A percentile compares a stretch with the other conserved stretches of the same genome.
Evolutionary conservation across 1,140 invertebrate species (phyloP).

Genomic region (Drosophila tsacasi): DNA sequence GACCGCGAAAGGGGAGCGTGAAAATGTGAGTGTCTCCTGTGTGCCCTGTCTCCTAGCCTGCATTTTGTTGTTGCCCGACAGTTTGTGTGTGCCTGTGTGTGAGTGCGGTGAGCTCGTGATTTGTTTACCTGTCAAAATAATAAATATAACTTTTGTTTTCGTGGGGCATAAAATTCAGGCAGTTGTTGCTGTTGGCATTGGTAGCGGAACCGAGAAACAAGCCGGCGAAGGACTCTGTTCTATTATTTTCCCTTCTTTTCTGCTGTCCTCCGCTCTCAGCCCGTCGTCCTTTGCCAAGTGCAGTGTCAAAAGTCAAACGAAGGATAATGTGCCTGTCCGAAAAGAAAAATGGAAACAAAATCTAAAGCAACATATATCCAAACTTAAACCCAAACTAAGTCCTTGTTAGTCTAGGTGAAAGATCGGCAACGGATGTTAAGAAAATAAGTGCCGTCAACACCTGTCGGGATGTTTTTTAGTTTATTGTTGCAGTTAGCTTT

Average conservation of each 20-base stretch:
- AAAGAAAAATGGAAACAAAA: conserved; percentile 50
- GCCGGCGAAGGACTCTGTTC: conserved; percentile 38
- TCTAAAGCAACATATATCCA: conserved; percentile 8
- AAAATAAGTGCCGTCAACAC: conserved; percentile 1
- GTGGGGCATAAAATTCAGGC: conserved; percentile 70
- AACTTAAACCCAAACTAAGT: conserved; percentile 4
- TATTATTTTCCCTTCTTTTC: conserved; percentile 18
- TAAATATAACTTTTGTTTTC: conserved; percentile 83
- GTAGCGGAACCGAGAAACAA: conserved; percentile 44
- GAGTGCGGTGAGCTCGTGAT: conserved; percentile 67
- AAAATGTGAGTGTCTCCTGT: conserved; percentile 73
- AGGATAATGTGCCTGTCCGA: conserved; percentile 59
- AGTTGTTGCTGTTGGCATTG: conserved; percentile 76
- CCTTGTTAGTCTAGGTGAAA: conserved; percentile 2
- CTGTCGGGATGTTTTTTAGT: no score
- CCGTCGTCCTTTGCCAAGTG: conserved; percentile 50
- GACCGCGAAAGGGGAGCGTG: conserved; percentile 21
- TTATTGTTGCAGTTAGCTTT: background rate
- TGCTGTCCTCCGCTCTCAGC: background rate
- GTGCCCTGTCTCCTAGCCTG: conserved; percentile 33
- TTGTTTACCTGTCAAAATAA: conserved; percentile 84
- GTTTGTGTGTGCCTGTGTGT: conserved; percentile 37
- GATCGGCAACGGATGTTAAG: background rate
- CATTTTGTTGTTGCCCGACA: conserved; percentile 24
- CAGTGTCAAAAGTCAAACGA: conserved; percentile 68